These are phyloP conservation scores for Hybos culiciformis DNA, from an alignment of 2,888 invertebrate genomes.

Conservation along the genomic window DNA sequence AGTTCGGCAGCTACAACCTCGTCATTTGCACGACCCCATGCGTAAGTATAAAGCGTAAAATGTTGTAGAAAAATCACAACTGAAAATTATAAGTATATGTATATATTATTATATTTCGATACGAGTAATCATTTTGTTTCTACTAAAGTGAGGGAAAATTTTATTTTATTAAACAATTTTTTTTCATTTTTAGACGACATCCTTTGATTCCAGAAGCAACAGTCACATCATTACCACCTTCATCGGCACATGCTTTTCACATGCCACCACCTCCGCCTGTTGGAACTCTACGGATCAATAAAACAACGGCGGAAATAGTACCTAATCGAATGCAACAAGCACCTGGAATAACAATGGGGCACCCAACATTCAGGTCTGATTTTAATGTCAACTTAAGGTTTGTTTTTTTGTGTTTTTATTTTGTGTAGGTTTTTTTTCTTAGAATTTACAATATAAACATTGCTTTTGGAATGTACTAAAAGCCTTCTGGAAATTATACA, in stretches of 20 bases:
- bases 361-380: conserved; percentile 66
- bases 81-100: no score
- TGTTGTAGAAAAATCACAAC: no score
- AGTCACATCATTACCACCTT: conserved; percentile 40
- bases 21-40: conserved; percentile 35
- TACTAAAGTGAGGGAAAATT: no score
- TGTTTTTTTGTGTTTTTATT: conserved; percentile 30
- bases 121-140: no score
- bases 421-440: conserved; percentile 5
- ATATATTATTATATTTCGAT: no score
- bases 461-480: no score
- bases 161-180: no score
- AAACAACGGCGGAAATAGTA: conserved; percentile 27
- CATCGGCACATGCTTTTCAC: conserved; percentile 44
- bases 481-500: no score
- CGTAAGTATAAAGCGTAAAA: no score
- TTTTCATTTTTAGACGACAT: no score
- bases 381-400: conserved; percentile 60
- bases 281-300: conserved; percentile 35
- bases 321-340: conserved; percentile 36
- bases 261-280: conserved; percentile 45
- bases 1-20: conserved; percentile 40
- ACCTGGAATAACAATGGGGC: conserved; percentile 46
- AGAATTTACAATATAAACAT: no score
- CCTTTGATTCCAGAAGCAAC: conserved; percentile 34